A percentile compares a stretch with the other conserved stretches of the same genome.
Evolutionary conservation across 2,113 vertebrate species (phyloP).

Genomic region (Lota lota): DNA sequence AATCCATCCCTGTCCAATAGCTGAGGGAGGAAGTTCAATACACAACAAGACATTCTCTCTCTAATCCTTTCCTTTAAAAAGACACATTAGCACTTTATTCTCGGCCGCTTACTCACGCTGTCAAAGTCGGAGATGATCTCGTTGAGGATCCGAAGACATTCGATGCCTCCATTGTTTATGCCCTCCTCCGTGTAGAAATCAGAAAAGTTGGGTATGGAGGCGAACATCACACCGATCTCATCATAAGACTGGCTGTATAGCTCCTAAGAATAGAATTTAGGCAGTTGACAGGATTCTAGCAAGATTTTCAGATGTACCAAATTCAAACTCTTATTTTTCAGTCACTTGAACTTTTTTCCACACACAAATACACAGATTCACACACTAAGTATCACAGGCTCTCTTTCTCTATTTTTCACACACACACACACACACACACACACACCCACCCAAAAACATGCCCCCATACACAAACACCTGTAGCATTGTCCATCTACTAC

Average conservation of each 20-base stretch:
- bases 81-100: neutral
- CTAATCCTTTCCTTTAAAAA: neutral
- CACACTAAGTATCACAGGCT: too few relatives aligned
- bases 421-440: too few relatives aligned
- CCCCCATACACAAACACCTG: conserved; percentile 5
- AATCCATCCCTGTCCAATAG: conserved; percentile 89
- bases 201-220: conserved; percentile 94
- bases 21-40: conserved; percentile 56
- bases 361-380: too few relatives aligned
- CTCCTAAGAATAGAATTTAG: conserved; percentile 72
- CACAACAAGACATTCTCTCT: neutral
- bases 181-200: conserved; percentile 97
- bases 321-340: too few relatives aligned
- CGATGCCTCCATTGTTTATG: conserved; percentile 94
- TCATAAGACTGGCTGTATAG: conserved; percentile 93
- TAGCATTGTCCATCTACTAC: too few relatives aligned
- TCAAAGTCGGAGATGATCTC: conserved; percentile 98
- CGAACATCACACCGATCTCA: conserved; percentile 95
- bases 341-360: too few relatives aligned
- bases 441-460: too few relatives aligned
- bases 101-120: conserved; percentile 73
- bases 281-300: neutral
- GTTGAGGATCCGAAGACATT: conserved; percentile 93
- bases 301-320: neutral
- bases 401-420: too few relatives aligned